A percentile compares a stretch with the other conserved stretches of the same genome.
phyloP scores from a whole-genome alignment of 2,888 invertebrate genomes.

The Epirrhoe alternata region DNA sequence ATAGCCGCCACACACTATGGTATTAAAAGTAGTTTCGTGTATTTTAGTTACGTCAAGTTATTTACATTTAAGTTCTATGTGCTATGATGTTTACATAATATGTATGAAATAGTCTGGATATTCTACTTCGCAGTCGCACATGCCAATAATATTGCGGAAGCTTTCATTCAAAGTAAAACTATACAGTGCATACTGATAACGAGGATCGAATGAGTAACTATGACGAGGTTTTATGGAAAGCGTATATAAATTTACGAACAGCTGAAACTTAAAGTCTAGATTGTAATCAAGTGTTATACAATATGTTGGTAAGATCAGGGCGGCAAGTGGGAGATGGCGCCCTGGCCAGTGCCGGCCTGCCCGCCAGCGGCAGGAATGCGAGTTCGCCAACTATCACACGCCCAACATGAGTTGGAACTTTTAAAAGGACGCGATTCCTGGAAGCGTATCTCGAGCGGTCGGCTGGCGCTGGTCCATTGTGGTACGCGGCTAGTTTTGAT shows the following conservation, averaged over 20 bases:
- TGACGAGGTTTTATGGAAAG: no score
- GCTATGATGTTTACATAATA: no score
- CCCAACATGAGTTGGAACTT: constrained; percentile 81
- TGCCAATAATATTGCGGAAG: no score
- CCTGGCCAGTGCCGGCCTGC: constrained; percentile 39
- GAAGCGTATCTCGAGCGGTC: constrained; percentile 75
- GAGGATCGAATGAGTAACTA: no score
- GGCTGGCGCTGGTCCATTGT: constrained; percentile 83
- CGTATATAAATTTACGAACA: neutral
- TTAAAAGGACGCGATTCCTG: constrained; percentile 80
- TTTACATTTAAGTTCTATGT: no score
- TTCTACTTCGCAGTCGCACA: no score
- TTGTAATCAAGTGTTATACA: neutral
- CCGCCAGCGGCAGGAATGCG: constrained; percentile 65
- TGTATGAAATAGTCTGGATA: no score
- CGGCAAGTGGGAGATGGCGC: constrained; percentile 47
- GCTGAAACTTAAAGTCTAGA: constrained; percentile 7
- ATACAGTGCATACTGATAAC: no score
- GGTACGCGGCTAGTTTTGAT: constrained; percentile 84
- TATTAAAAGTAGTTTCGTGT: no score
- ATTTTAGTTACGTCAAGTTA: no score
- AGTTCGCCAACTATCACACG: constrained; percentile 76
- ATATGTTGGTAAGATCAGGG: constrained; percentile 19
- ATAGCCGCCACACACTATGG: no score
- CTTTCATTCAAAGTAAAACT: no score